Percentiles rank a stretch among this genome's conserved stretches.
Evolutionary conservation across 2,888 invertebrate species (phyloP).

Genomic region (Ctenicera cuprea): DNA sequence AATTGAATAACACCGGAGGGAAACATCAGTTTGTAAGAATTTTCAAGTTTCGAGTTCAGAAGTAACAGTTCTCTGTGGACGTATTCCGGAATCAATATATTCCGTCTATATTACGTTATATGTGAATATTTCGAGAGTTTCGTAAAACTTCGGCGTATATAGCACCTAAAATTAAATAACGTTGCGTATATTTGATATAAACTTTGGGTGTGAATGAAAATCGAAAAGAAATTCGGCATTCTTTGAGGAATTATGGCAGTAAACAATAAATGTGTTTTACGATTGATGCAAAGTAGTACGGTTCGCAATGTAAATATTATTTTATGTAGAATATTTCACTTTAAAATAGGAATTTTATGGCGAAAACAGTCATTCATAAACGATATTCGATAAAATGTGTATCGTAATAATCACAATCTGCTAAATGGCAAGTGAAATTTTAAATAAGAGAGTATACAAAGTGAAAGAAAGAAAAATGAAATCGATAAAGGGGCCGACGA

Average conservation of each 20-base stretch:
- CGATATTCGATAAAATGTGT: constrained; percentile 11
- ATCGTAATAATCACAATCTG: constrained; percentile 18
- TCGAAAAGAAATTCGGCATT: constrained; percentile 16
- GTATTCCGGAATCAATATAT: too few relatives aligned
- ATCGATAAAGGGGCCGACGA: constrained; percentile 6
- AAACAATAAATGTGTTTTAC: constrained; percentile 37
- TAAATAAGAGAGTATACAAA: constrained; percentile 7
- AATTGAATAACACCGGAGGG: too few relatives aligned
- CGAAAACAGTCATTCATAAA: constrained; percentile 8
- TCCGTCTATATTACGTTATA: too few relatives aligned
- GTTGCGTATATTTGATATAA: too few relatives aligned
- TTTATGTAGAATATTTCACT: constrained; percentile 37
- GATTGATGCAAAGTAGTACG: constrained; percentile 35
- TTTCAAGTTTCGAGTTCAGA: too few relatives aligned
- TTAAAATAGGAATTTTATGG: constrained; percentile 26
- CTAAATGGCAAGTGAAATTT: constrained; percentile 10
- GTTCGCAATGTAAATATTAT: constrained; percentile 26
- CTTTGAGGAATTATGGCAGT: constrained; percentile 23
- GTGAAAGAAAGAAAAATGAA: constrained; percentile 23
- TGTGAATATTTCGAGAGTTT: too few relatives aligned
- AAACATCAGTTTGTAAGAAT: too few relatives aligned
- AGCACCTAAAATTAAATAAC: too few relatives aligned
- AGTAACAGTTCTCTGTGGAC: too few relatives aligned
- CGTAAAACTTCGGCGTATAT: too few relatives aligned
- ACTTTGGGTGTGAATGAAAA: neutral